Evolutionary conservation across 2,113 vertebrate genomes (phyloP).

Genomic region (Colossoma macropomum): DNA sequence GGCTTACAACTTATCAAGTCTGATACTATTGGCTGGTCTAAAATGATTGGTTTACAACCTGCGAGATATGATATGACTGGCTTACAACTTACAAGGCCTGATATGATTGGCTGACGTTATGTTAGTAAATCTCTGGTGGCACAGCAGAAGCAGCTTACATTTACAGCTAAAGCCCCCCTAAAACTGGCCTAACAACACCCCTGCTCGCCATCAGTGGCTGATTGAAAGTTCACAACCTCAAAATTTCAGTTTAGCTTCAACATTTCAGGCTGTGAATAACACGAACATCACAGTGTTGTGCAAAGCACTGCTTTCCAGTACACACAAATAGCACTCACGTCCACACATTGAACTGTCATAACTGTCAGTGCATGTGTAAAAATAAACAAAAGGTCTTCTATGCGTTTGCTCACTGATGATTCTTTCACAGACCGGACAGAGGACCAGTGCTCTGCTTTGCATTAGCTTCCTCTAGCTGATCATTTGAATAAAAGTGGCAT

Average conservation of each 20-base stretch:
- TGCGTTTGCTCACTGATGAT: neutral
- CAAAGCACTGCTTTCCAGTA: neutral
- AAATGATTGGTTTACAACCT: too few species aligned
- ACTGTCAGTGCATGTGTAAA: conserved; percentile 1
- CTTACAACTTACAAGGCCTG: too few species aligned
- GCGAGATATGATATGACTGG: too few species aligned
- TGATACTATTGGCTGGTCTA: too few species aligned
- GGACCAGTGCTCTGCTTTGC: conserved; percentile 47
- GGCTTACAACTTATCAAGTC: too few species aligned
- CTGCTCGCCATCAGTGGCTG: too few species aligned
- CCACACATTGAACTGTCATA: neutral
- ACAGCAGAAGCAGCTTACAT: too few species aligned
- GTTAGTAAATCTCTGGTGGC: too few species aligned
- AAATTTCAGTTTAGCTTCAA: neutral
- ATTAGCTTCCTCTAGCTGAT: conserved; percentile 53
- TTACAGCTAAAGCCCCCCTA: too few species aligned
- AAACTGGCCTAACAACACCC: too few species aligned
- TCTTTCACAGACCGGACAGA: conserved; percentile 3
- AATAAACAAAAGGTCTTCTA: neutral
- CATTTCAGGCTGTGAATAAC: neutral
- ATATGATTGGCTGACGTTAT: too few species aligned
- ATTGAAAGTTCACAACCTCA: neutral
- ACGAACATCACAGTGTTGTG: too few species aligned
- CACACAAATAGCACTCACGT: neutral
- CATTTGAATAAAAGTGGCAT: conserved; percentile 56